Conservation (phyloP, 2,888 invertebrate species). For the Gandaritis pyraliata region DNA sequence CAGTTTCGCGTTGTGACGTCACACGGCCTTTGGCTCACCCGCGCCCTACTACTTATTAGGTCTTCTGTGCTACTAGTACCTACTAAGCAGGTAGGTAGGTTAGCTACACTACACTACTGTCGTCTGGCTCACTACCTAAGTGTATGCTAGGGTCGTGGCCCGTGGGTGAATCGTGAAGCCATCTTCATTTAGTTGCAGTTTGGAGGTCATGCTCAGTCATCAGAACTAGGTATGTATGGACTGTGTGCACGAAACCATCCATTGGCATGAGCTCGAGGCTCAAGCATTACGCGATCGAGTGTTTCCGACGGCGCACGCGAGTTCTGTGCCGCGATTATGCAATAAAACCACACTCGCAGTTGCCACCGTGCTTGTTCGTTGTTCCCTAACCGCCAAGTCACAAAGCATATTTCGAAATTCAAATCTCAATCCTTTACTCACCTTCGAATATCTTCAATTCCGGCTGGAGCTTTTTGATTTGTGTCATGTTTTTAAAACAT, state of each 20-base stretch:
- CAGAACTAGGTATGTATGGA: conserved; percentile 34
- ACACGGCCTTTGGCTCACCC: no score
- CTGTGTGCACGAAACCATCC: conserved; percentile 7
- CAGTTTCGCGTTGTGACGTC: no score
- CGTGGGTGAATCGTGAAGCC: conserved; percentile 20
- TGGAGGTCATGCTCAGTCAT: conserved; percentile 53
- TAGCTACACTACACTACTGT: no score
- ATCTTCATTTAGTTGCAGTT: conserved; percentile 37
- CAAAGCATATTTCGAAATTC: conserved; percentile 64
- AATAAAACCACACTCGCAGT: conserved; percentile 50
- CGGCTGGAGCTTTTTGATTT: conserved; percentile 61
- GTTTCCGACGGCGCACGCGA: conserved; percentile 71
- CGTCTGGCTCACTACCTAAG: no score
- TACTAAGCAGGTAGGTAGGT: no score
- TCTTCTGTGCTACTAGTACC: no score
- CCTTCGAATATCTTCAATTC: conserved; percentile 68
- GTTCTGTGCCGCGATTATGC: conserved; percentile 54
- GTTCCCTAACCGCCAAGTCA: conserved; percentile 54
- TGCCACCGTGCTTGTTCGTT: conserved; percentile 49
- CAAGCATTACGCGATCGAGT: conserved; percentile 70
- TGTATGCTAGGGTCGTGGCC: no score
- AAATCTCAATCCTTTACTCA: conserved; percentile 61
- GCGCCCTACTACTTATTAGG: no score
- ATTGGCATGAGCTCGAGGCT: conserved; percentile 12
- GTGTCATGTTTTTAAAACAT: conserved; percentile 59